phyloP scores from a whole-genome alignment of 2,113 vertebrate genomes.

The Ictalurus punctatus region DNA sequence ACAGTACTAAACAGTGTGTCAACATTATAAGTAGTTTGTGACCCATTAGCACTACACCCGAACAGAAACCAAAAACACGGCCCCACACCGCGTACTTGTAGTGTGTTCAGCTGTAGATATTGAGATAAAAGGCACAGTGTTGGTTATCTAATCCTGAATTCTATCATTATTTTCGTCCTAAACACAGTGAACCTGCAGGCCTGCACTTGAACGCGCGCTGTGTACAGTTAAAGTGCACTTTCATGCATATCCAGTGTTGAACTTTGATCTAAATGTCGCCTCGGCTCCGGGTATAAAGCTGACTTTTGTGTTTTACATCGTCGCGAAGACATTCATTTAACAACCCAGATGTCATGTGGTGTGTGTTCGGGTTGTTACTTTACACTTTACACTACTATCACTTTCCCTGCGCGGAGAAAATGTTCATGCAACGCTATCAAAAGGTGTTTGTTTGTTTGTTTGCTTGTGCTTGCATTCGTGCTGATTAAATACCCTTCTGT shows the following conservation, averaged over 20 bases:
- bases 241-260: not conserved
- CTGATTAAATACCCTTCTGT: not conserved
- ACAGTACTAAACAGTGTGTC: not conserved
- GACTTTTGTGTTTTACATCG: not conserved
- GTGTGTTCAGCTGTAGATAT: not conserved
- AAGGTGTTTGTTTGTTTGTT: too few relatives aligned
- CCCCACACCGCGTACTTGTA: too few relatives aligned
- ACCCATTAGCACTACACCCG: not conserved
- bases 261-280: not conserved
- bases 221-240: not conserved
- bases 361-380: not conserved
- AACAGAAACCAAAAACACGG: not conserved
- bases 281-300: not conserved
- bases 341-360: not conserved
- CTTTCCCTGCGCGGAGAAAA: conserved; percentile 39
- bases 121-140: not conserved
- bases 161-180: not conserved
- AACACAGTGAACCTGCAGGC: not conserved
- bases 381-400: conserved; percentile 25
- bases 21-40: not conserved
- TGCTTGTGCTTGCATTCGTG: too few relatives aligned
- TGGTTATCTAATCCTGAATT: not conserved
- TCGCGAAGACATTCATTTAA: not conserved
- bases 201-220: not conserved
- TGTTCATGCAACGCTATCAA: conserved; percentile 10